phyloP scores from a whole-genome alignment of 2,113 vertebrate genomes.

The Poeciliopsis prolifica region DNA sequence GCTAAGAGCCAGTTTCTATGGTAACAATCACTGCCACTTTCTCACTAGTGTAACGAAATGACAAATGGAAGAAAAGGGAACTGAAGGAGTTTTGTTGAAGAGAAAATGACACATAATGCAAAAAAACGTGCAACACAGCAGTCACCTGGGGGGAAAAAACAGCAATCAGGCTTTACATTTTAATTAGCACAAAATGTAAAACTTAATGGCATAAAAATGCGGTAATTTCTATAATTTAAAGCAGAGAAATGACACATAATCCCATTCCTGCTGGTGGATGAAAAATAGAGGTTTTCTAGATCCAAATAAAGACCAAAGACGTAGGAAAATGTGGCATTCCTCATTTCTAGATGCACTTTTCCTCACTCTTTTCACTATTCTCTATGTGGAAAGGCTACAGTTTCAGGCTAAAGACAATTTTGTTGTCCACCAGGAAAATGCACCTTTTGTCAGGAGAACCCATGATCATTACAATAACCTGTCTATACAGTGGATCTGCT shows the following conservation, averaged over 20 bases:
- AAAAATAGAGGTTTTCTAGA: not conserved
- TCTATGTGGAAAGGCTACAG: no score
- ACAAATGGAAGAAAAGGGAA: not conserved
- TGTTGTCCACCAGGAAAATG: no score
- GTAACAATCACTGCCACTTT: conserved; percentile 9
- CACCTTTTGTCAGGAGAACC: no score
- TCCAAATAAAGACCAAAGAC: no score
- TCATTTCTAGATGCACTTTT: no score
- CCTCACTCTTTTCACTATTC: no score
- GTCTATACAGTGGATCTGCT: no score
- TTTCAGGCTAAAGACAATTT: no score
- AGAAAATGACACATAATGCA: not conserved
- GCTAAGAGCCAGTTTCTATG: conserved; percentile 26
- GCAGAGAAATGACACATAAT: not conserved
- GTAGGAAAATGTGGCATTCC: no score
- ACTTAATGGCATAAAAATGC: not conserved
- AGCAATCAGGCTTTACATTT: not conserved
- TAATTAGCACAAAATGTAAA: not conserved
- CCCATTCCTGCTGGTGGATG: not conserved
- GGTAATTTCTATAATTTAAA: not conserved
- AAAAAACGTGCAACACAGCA: not conserved
- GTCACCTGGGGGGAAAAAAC: not conserved
- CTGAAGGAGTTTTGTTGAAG: conserved; percentile 8
- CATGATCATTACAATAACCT: no score
- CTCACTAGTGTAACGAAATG: conserved; percentile 4